Evolutionary conservation across 2,888 invertebrate species (phyloP), one percentile per base, ranked within the genome.

Genomic region (Lochmaea capreae): DNA sequence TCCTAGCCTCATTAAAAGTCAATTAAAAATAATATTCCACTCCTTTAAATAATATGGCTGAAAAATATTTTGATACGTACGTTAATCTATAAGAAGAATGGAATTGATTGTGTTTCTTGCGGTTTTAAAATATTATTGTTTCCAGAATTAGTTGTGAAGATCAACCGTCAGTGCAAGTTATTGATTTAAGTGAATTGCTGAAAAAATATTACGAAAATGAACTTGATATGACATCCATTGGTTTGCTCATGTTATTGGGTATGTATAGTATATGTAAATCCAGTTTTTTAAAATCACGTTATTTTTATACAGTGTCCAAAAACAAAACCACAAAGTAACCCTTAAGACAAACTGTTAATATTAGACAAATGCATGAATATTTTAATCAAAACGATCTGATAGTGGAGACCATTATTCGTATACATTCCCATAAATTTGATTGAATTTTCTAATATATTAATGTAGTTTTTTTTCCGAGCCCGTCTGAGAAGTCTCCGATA

Each of bases 141-240:
- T 65, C 16, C 46, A 58, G 52, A n/a, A 18, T 18, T 43, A 73
- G 16, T 65, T 18, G 26, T 59, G 59, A 52, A 33, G 49, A 65
- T 57, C 78, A 79, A 26, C 22, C 63, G n/a, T 42, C n/a, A n/a
- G 79, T 82, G 61, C 79, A 81, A 71, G 79, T 84, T 54, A 79
- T 84, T 57, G 83, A 85, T 69, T 72, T 84, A 12, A 63, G 43
- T 4, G 9, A 63, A 57, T 70, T 81, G 11, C 79, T 82, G 49
- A 76, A 81, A 43, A 74, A 83, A 8, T 76, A 80, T 66, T 81
- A 82, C 69, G 83, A 84, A 70, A 81, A 84, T 70, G 83, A 84
- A 72, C 80, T 80, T 62, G 82, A 80, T 69, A 84, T 84, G 83
- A 84, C 85, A 9, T 86, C 86, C 9, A 74, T 86, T 22, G 82